Evolutionary conservation across 2,113 vertebrate species (phyloP).

Genomic region (Tamias sibiricus): DNA sequence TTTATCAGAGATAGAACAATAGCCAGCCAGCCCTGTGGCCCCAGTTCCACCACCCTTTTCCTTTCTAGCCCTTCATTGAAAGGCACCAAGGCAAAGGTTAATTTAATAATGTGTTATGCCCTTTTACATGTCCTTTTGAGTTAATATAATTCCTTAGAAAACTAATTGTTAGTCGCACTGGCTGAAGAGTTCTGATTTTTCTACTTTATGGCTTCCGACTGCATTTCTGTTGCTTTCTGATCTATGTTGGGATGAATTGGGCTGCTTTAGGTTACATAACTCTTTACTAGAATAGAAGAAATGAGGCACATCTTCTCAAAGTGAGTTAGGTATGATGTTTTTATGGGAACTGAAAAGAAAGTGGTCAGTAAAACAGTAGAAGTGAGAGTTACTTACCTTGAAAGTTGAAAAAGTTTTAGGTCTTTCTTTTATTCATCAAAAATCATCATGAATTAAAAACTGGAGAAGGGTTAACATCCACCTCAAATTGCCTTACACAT

Average conservation of each 20-base stretch:
- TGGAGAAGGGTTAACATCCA: fast-evolving
- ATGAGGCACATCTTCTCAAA: neutral
- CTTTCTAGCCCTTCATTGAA: neutral
- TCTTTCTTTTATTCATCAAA: neutral
- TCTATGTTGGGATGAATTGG: neutral
- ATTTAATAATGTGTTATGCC: neutral
- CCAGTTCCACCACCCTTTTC: neutral
- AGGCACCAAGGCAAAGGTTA: neutral
- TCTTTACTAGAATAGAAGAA: neutral
- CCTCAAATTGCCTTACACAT: neutral
- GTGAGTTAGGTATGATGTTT: neutral
- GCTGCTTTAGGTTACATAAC: neutral
- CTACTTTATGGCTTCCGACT: neutral
- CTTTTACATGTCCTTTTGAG: neutral
- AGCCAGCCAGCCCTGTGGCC: neutral
- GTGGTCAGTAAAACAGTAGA: neutral
- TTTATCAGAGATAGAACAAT: neutral
- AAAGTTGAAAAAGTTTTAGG: neutral
- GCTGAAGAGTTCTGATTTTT: neutral
- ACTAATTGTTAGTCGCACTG: neutral
- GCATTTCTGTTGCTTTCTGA: neutral
- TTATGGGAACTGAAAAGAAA: neutral
- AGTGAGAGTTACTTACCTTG: neutral
- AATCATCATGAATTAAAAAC: neutral
- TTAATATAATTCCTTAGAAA: neutral